phyloP scores from a whole-genome alignment of 2,113 vertebrate genomes.

The Pantherophis guttatus region DNA sequence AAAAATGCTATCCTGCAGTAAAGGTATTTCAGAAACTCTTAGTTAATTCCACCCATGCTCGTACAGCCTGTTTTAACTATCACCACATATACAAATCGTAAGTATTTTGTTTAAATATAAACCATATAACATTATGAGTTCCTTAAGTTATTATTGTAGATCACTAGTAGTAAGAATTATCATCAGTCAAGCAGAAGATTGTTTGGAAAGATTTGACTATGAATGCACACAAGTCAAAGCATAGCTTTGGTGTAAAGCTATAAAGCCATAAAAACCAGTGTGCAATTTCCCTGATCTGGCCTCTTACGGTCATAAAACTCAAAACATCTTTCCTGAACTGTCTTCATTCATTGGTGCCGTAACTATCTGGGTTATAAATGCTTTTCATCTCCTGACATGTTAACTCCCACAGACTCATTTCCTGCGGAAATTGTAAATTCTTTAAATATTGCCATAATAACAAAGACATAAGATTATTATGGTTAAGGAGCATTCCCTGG shows the following conservation, averaged over 20 bases:
- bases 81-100: neutral
- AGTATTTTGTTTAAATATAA: neutral
- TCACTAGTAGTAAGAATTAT: slow-evolving; percentile 31
- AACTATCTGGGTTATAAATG: slow-evolving; percentile 72
- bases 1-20: neutral
- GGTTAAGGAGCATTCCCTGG: neutral
- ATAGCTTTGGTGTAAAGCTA: slow-evolving; percentile 56
- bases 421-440: slow-evolving; percentile 68
- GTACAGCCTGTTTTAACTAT: neutral
- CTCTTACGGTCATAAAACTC: slow-evolving; percentile 70
- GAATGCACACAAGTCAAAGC: slow-evolving; percentile 58
- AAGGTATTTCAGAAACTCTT: neutral
- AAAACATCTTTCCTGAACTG: slow-evolving; percentile 59
- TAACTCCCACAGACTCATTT: slow-evolving; percentile 63
- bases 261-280: slow-evolving; percentile 65
- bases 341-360: slow-evolving; percentile 64
- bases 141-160: slow-evolving; percentile 24
- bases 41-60: neutral
- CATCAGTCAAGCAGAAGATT: slow-evolving; percentile 28
- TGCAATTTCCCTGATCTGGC: slow-evolving; percentile 54
- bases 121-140: neutral
- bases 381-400: slow-evolving; percentile 64
- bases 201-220: slow-evolving; percentile 32
- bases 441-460: slow-evolving; percentile 48
- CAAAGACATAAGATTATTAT: slow-evolving; percentile 34